These are phyloP conservation scores for Homarus gammarus DNA, from an alignment of 2,888 invertebrate genomes.

Conservation along the genomic window DNA sequence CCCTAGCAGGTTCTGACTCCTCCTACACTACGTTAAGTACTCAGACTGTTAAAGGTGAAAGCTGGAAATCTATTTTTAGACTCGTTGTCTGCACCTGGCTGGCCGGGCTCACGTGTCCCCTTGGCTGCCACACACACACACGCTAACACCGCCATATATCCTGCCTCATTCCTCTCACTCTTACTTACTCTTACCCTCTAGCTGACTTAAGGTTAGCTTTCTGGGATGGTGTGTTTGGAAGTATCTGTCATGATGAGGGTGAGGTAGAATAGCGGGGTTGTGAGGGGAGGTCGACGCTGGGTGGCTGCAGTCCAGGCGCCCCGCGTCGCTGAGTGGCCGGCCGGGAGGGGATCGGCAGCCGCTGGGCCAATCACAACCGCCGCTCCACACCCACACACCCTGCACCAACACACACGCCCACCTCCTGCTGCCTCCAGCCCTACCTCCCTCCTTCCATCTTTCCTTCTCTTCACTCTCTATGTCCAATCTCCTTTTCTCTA, in stretches of 20 bases:
- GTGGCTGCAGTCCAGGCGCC: background rate
- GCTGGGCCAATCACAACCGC: conserved; percentile 52
- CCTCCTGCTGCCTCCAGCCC: no score
- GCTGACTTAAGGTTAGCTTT: conserved; percentile 4
- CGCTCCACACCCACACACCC: conserved; percentile 58
- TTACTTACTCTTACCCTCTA: conserved; percentile 39
- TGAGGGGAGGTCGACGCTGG: background rate
- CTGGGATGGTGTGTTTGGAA: background rate
- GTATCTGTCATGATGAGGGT: background rate
- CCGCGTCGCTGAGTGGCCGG: conserved; percentile 46
- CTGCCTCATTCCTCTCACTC: background rate
- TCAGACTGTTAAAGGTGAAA: conserved; percentile 57
- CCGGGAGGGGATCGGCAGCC: conserved; percentile 59
- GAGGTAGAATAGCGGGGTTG: background rate
- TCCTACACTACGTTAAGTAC: conserved; percentile 52
- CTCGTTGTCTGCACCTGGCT: conserved; percentile 37
- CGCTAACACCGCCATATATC: background rate
- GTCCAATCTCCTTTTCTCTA: background rate
- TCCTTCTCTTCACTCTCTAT: background rate
- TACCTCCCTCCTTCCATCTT: background rate
- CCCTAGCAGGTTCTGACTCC: no score
- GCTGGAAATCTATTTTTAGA: conserved; percentile 61
- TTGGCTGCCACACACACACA: background rate
- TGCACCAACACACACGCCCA: conserved; percentile 15
- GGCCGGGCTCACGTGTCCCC: conserved; percentile 47